Percentiles rank a stretch among this genome's conserved stretches.
Conservation (phyloP, 2,797 vertebrate species). For the Alectoris magna region DNA sequence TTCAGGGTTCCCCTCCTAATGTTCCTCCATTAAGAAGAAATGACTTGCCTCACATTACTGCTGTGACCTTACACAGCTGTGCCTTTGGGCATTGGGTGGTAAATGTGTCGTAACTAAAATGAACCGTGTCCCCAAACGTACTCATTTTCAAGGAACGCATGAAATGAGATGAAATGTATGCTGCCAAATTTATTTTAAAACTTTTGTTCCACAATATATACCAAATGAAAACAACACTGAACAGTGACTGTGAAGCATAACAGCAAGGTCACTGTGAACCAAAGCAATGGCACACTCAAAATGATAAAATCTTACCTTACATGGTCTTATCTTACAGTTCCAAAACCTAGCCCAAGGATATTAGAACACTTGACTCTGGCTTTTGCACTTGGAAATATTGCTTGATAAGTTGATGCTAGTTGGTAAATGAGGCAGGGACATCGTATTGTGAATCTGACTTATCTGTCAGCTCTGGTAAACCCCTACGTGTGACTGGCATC, state of each 20-base stretch:
- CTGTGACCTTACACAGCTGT: not conserved
- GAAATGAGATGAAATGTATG: not conserved
- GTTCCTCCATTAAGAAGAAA: not conserved
- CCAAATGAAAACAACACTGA: not conserved
- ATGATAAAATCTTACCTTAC: not conserved
- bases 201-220: not conserved
- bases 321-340: not conserved
- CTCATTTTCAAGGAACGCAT: not conserved
- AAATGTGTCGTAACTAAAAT: not conserved
- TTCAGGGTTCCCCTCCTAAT: not conserved
- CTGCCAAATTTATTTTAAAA: too few relatives aligned
- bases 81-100: not conserved
- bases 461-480: not conserved
- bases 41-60: not conserved
- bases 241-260: not conserved
- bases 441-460: accelerated
- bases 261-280: not conserved
- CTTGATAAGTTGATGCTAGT: not conserved
- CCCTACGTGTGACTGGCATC: not conserved
- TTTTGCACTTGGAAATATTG: not conserved
- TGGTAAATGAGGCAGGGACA: not conserved
- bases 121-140: not conserved
- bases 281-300: not conserved
- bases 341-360: not conserved
- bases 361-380: not conserved